Percentiles rank a stretch among this genome's conserved stretches.
These are phyloP conservation scores for Akabosia matsudoensis DNA, from an alignment of 1,140 invertebrate genomes.

Conservation along the genomic window DNA sequence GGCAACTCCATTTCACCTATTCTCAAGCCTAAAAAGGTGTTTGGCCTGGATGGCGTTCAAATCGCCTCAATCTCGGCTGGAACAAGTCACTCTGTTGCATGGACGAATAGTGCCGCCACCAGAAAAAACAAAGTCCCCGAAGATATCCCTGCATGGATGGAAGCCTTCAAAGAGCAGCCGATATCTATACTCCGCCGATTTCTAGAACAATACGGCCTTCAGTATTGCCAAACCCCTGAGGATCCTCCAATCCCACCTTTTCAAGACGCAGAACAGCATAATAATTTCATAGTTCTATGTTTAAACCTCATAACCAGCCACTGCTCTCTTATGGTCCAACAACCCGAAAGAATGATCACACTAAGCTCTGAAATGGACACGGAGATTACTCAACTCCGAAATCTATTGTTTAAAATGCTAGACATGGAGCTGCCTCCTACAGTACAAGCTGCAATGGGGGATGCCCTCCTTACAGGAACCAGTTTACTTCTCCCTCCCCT, in stretches of 20 bases:
- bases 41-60: constrained; percentile 60
- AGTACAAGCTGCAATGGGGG: constrained; percentile 58
- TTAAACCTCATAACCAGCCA: constrained; percentile 61
- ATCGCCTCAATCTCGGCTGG: constrained; percentile 66
- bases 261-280: constrained; percentile 54
- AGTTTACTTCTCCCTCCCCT: constrained; percentile 61
- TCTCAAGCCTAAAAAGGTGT: constrained; percentile 60
- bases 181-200: constrained; percentile 60
- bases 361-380: constrained; percentile 21
- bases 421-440: constrained; percentile 59
- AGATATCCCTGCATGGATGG: constrained; percentile 60
- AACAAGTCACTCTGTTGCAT: constrained; percentile 66
- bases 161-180: constrained; percentile 60
- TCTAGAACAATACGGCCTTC: constrained; percentile 57
- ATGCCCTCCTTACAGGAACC: constrained; percentile 61
- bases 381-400: constrained; percentile 29
- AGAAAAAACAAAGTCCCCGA: constrained; percentile 48
- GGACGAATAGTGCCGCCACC: constrained; percentile 62
- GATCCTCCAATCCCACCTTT: constrained; percentile 31
- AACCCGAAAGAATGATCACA: not conserved
- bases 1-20: constrained; percentile 65
- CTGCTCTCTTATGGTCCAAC: constrained; percentile 54
- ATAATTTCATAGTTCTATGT: constrained; percentile 61
- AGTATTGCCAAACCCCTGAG: constrained; percentile 20
- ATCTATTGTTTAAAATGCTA: constrained; percentile 52